These are phyloP conservation scores for Eristalinus sepulchralis DNA, from an alignment of 2,888 invertebrate genomes.

Conservation along the genomic window DNA sequence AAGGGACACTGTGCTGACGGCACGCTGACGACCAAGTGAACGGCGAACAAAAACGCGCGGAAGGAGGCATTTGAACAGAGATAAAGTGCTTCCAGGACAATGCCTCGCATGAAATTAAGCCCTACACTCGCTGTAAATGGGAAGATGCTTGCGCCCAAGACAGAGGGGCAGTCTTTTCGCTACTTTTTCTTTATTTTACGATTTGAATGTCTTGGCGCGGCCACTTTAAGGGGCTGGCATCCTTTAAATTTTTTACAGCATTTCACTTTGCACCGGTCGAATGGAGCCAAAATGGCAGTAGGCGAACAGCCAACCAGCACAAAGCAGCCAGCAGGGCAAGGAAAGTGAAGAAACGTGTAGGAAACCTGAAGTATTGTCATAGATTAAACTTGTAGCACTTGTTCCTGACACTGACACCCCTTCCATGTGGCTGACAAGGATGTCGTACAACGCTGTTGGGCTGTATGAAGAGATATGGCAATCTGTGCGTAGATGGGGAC, in stretches of 20 bases:
- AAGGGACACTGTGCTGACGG: constrained; percentile 2
- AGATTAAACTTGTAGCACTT: constrained; percentile 47
- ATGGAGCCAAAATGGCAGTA: background rate
- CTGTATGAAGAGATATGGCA: background rate
- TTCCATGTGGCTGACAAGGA: background rate
- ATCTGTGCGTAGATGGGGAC: background rate
- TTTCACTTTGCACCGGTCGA: background rate
- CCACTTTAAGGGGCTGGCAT: constrained; percentile 3
- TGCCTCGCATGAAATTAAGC: constrained; percentile 39
- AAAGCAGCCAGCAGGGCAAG: background rate
- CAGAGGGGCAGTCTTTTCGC: background rate
- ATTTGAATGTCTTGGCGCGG: background rate
- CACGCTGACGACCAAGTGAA: background rate
- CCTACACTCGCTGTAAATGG: constrained; percentile 20
- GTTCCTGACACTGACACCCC: constrained; percentile 9
- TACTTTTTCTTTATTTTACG: background rate
- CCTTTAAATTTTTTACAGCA: constrained; percentile 1
- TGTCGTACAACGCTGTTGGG: constrained; percentile 45
- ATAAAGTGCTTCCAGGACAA: constrained; percentile 49
- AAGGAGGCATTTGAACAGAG: constrained; percentile 5
- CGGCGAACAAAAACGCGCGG: background rate
- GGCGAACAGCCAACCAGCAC: background rate
- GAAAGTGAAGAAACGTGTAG: background rate
- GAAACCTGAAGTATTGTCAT: constrained; percentile 24
- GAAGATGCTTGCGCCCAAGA: background rate